Percentiles rank a stretch among this genome's conserved stretches.
These are phyloP conservation scores for Lepus americanus DNA, from an alignment of 2,113 vertebrate genomes.

Conservation along the genomic window DNA sequence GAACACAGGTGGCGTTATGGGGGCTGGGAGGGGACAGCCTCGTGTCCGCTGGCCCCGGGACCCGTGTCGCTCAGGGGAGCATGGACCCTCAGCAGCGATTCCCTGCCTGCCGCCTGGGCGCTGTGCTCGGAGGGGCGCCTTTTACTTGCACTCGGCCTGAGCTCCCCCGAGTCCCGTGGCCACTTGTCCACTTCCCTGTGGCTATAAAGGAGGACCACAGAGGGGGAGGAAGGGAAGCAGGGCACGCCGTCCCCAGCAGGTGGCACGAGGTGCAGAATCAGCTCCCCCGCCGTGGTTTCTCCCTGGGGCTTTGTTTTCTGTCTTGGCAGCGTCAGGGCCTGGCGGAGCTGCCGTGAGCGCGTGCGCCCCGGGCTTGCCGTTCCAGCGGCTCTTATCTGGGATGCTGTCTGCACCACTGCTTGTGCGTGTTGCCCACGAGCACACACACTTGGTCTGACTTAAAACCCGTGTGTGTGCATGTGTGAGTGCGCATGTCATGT, in stretches of 20 bases:
- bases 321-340: neutral
- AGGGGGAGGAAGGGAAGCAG: neutral
- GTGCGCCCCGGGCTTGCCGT: neutral
- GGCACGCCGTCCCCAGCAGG: rapidly evolving
- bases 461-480: neutral
- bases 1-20: neutral
- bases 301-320: neutral
- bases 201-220: neutral
- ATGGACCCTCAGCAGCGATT: neutral
- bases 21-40: neutral
- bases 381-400: neutral
- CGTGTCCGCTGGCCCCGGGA: neutral
- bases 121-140: neutral
- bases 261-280: neutral
- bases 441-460: no score
- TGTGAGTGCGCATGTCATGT: neutral
- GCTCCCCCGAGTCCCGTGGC: neutral
- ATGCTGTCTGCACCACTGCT: neutral
- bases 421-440: neutral
- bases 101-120: neutral
- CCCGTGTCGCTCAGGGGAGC: rapidly evolving
- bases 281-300: neutral
- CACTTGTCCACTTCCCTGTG: neutral
- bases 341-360: neutral
- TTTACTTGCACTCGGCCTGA: neutral